A percentile compares a stretch with the other conserved stretches of the same genome.
phyloP scores from a whole-genome alignment of 2,797 vertebrate genomes.

The Lagorchestes hirsutus region DNA sequence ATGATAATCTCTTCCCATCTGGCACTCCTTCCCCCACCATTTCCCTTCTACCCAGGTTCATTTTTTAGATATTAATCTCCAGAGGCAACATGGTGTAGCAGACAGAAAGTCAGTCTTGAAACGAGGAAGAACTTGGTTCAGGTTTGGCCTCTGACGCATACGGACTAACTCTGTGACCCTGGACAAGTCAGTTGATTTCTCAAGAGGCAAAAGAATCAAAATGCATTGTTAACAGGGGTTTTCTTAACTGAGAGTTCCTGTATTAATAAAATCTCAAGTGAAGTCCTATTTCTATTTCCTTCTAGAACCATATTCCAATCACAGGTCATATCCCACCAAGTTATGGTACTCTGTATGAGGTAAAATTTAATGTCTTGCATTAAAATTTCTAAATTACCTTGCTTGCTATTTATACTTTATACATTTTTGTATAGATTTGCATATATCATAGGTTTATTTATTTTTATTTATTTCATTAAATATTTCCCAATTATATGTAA shows the following conservation, averaged over 20 bases:
- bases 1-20: not conserved
- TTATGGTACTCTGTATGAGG: not conserved
- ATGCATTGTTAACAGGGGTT: not conserved
- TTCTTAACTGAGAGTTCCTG: not conserved
- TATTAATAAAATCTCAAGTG: not conserved
- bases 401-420: not conserved
- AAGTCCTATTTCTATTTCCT: not conserved
- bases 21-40: not conserved
- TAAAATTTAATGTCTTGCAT: not conserved
- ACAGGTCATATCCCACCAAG: not conserved
- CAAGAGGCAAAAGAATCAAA: not conserved
- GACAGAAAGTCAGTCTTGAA: no score
- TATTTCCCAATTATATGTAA: not conserved
- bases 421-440: not conserved
- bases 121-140: no score
- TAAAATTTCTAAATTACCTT: not conserved
- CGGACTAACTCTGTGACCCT: not conserved
- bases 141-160: no score
- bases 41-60: not conserved
- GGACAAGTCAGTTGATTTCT: not conserved
- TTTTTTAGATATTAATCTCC: not conserved
- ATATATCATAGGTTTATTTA: not conserved
- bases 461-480: not conserved
- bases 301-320: not conserved
- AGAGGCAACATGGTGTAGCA: not conserved